These are phyloP conservation scores for Luehdorfia chinensis DNA, from an alignment of 1,140 invertebrate genomes.

Conservation along the genomic window DNA sequence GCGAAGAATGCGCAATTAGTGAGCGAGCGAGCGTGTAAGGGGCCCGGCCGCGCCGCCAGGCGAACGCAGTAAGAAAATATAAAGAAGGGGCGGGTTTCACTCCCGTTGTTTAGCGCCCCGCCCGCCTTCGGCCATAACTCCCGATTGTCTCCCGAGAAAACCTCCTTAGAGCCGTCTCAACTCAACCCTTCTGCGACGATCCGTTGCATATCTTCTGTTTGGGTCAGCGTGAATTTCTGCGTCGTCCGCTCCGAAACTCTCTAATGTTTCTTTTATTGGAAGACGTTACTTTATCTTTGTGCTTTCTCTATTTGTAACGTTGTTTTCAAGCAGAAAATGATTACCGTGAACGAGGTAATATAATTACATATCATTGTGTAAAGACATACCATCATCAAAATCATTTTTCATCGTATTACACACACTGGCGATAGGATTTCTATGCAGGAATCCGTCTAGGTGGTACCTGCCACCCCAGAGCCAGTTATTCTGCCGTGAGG, in stretches of 20 bases:
- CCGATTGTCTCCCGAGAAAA: conserved; percentile 73
- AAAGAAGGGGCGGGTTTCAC: conserved; percentile 78
- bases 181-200: conserved; percentile 70
- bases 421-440: too few relatives aligned
- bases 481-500: too few relatives aligned
- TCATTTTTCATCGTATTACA: too few relatives aligned
- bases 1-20: conserved; percentile 94
- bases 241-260: conserved; percentile 45
- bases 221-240: conserved; percentile 71
- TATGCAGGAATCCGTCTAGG: too few relatives aligned
- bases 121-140: conserved; percentile 68
- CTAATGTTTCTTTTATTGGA: conserved; percentile 49
- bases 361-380: too few relatives aligned
- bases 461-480: too few relatives aligned
- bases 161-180: conserved; percentile 70
- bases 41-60: conserved; percentile 71
- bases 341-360: too few relatives aligned
- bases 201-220: conserved; percentile 68
- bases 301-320: conserved; percentile 13
- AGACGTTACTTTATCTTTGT: conserved; percentile 13
- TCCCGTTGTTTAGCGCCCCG: conserved; percentile 72
- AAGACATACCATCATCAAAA: too few relatives aligned
- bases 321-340: conserved; percentile 2
- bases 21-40: conserved; percentile 80
- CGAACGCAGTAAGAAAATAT: conserved; percentile 81